A percentile compares a stretch with the other conserved stretches of the same genome.
phyloP scores from a whole-genome alignment of 2,888 invertebrate species.

The Drosophila fulvimacula region DNA sequence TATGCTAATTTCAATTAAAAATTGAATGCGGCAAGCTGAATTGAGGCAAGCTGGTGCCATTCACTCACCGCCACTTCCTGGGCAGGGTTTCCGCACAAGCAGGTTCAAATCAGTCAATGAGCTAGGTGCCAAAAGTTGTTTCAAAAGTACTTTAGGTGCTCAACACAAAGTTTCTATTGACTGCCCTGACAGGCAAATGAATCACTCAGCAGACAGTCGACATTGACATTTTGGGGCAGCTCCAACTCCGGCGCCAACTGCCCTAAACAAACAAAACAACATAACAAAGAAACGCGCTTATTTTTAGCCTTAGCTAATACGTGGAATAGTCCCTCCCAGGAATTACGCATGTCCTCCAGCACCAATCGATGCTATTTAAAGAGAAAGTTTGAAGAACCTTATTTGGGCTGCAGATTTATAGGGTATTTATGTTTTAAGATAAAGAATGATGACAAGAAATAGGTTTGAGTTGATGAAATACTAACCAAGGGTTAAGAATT shows the following conservation, averaged over 20 bases:
- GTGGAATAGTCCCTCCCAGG: background rate
- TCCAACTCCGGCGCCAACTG: background rate
- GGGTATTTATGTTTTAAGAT: background rate
- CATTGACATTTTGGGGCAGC: slow-evolving; percentile 6
- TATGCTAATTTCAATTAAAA: slow-evolving; percentile 76
- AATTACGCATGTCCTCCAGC: slow-evolving; percentile 18
- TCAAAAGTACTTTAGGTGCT: slow-evolving; percentile 17
- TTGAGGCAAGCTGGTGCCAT: background rate
- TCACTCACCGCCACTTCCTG: background rate
- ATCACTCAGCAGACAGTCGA: slow-evolving; percentile 14
- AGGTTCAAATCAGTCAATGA: slow-evolving; percentile 45
- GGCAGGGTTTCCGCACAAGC: background rate
- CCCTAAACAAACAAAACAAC: slow-evolving; percentile 6
- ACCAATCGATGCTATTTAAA: background rate
- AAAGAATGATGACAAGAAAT: background rate
- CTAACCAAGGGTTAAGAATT: no score
- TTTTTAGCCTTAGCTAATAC: slow-evolving; percentile 3
- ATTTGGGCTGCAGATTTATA: fast-evolving
- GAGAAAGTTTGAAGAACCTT: background rate
- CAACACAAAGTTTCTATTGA: slow-evolving; percentile 24
- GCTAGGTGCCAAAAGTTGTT: slow-evolving; percentile 33
- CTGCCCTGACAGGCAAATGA: slow-evolving; percentile 29
- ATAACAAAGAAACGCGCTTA: background rate
- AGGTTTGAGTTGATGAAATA: background rate
- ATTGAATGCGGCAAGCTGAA: slow-evolving; percentile 34